Evolutionary conservation across 2,888 invertebrate species (phyloP).

Genomic region (Pristionchus mayeri): DNA sequence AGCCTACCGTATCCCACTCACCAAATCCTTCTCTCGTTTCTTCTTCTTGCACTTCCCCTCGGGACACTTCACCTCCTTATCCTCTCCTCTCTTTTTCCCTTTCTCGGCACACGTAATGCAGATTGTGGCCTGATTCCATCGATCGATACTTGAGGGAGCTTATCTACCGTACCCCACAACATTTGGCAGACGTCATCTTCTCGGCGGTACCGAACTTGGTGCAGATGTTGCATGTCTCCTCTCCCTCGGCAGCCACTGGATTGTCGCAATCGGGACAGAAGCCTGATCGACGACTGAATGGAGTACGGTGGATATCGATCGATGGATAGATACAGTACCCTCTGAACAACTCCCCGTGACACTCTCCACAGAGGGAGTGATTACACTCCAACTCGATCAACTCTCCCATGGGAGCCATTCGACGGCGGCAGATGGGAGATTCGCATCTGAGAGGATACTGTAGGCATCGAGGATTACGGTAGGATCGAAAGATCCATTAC

Average conservation of each 20-base stretch:
- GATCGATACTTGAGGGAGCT: neutral
- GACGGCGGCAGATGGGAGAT: conserved; percentile 38
- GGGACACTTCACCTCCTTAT: conserved; percentile 18
- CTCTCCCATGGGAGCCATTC: conserved; percentile 16
- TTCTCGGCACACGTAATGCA: conserved; percentile 56
- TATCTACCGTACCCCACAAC: conserved; percentile 60
- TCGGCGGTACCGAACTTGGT: conserved; percentile 56
- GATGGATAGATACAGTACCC: conserved; percentile 10
- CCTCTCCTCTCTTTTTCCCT: no score
- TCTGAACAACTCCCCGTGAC: conserved; percentile 43
- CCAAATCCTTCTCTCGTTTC: conserved; percentile 4
- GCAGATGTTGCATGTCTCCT: conserved; percentile 58
- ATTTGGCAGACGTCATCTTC: conserved; percentile 53
- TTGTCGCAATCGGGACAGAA: conserved; percentile 47
- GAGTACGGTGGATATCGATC: no score
- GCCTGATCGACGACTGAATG: conserved; percentile 26
- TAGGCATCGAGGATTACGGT: no score
- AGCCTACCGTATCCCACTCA: neutral
- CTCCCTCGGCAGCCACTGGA: conserved; percentile 60
- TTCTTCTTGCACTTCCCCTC: conserved; percentile 48
- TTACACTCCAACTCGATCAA: neutral
- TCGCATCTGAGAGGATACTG: conserved; percentile 15
- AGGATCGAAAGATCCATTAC: no score
- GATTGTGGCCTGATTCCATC: conserved; percentile 54
- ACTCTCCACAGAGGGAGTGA: conserved; percentile 34